Percentiles rank a stretch among this genome's conserved stretches.
Conservation (phyloP, 2,113 vertebrate genomes). For the Bettongia penicillata region DNA sequence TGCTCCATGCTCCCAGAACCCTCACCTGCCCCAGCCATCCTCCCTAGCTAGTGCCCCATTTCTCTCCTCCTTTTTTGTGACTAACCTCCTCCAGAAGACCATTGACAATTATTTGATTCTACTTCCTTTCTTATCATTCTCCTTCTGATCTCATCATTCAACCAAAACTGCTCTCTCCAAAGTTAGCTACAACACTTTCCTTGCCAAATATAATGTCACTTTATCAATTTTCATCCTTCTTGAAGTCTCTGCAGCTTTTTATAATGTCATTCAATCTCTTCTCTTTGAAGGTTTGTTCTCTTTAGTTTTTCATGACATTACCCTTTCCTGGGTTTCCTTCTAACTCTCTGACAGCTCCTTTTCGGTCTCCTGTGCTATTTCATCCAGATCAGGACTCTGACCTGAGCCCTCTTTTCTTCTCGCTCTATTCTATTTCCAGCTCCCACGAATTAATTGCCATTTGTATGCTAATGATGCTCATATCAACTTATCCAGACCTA, state of each 20-base stretch:
- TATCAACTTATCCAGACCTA: background rate
- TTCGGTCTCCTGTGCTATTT: background rate
- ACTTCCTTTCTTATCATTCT: background rate
- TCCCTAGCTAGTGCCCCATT: background rate
- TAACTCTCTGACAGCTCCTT: background rate
- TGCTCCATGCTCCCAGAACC: background rate
- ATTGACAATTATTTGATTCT: background rate
- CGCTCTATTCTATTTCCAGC: background rate
- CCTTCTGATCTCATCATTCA: background rate
- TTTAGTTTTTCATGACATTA: background rate
- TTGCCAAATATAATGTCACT: background rate
- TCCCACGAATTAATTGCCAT: background rate
- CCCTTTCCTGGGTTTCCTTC: background rate
- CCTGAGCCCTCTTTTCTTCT: background rate
- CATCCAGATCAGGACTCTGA: background rate
- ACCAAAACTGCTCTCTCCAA: background rate
- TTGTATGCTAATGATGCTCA: background rate
- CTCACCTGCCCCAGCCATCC: background rate
- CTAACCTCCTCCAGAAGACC: background rate
- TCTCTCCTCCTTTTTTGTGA: background rate
- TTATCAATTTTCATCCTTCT: background rate
- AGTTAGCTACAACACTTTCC: background rate
- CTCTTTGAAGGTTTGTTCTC: background rate
- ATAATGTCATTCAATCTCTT: background rate
- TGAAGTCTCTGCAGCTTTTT: background rate